phyloP scores from a whole-genome alignment of 2,113 vertebrate species.

The Phasianus colchicus region DNA sequence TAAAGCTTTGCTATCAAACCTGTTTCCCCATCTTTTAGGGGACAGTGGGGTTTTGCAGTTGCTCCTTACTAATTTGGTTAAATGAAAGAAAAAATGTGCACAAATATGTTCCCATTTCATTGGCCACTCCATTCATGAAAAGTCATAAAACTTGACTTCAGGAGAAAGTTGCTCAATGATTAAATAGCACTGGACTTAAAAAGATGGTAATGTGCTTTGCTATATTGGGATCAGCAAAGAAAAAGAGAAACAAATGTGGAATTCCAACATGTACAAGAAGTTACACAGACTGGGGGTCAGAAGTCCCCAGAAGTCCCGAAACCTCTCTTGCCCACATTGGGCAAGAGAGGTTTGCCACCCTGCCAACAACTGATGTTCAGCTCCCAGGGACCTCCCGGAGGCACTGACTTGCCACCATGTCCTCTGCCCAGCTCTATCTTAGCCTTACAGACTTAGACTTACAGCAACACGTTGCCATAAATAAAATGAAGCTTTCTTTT shows the following conservation, averaged over 20 bases:
- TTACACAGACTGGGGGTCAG: too few relatives aligned
- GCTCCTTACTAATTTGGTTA: background rate
- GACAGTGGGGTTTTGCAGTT: background rate
- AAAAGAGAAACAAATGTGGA: background rate
- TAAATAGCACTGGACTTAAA: background rate
- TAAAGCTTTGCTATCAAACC: background rate
- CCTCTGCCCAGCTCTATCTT: background rate
- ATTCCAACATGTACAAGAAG: too few relatives aligned
- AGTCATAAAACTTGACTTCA: background rate
- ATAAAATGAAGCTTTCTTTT: background rate
- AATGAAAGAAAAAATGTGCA: background rate
- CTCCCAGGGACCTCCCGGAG: background rate
- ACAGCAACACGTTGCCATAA: background rate
- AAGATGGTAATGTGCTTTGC: background rate
- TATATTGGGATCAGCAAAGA: background rate
- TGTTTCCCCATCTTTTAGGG: background rate
- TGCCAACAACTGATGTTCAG: background rate
- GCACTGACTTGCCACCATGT: background rate
- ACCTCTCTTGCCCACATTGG: background rate
- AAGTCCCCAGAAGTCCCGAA: background rate
- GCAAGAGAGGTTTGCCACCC: background rate
- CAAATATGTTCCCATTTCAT: background rate
- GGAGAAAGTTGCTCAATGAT: background rate
- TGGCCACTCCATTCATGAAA: background rate
- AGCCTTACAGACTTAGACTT: background rate